Conservation (phyloP, 2,888 invertebrate genomes). For the Patella caerulea region DNA sequence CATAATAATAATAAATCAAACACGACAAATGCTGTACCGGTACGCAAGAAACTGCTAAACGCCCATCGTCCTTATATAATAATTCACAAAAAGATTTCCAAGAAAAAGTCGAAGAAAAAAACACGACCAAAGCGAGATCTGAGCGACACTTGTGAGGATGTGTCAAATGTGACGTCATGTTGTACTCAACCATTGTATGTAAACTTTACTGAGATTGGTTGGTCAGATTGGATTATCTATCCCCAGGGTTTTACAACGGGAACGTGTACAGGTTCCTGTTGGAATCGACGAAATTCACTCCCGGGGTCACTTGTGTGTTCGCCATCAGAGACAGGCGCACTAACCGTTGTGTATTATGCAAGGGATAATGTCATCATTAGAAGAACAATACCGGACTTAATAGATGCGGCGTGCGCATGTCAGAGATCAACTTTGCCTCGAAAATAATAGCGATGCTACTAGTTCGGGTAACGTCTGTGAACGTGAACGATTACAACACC, state of each 20-base stretch:
- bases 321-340: neutral
- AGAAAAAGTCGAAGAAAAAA: neutral
- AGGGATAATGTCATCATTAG: neutral
- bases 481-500: too few relatives aligned
- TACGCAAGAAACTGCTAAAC: neutral
- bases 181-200: slow-evolving; percentile 21
- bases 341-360: neutral
- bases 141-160: neutral
- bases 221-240: slow-evolving; percentile 24
- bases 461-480: too few relatives aligned
- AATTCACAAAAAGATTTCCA: neutral
- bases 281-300: too few relatives aligned
- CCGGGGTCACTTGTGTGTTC: neutral
- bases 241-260: slow-evolving; percentile 22
- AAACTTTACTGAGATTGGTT: slow-evolving; percentile 21
- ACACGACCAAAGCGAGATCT: neutral
- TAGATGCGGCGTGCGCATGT: neutral
- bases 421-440: neutral
- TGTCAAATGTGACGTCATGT: slow-evolving; percentile 8
- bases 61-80: neutral
- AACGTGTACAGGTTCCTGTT: slow-evolving; percentile 17
- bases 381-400: neutral
- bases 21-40: neutral
- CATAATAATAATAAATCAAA: neutral
- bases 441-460: neutral